Percentiles rank a stretch among this genome's conserved stretches.
phyloP scores from a whole-genome alignment of 1,140 invertebrate genomes.

The Pachypsylla venusta region DNA sequence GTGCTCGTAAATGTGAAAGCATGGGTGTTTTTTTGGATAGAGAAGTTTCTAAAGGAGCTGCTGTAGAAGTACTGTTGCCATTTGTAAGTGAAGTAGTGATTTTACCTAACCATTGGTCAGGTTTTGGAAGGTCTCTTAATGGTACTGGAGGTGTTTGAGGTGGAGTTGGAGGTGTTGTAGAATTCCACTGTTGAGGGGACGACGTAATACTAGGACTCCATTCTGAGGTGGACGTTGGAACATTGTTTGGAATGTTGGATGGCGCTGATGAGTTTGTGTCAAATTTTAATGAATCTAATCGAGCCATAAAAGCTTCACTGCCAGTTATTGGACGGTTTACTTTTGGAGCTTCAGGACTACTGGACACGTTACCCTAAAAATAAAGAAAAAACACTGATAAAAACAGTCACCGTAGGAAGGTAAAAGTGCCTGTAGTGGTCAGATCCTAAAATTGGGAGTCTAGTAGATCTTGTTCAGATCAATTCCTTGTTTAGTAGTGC shows the following conservation, averaged over 20 bases:
- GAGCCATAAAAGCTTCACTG: conserved; percentile 27
- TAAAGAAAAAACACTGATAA: too few relatives aligned
- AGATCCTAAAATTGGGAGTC: too few relatives aligned
- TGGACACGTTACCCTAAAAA: too few relatives aligned
- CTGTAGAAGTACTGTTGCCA: conserved; percentile 18
- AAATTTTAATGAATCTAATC: conserved; percentile 33
- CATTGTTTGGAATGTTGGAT: conserved; percentile 21
- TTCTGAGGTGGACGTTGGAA: too few relatives aligned
- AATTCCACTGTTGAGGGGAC: conserved; percentile 31
- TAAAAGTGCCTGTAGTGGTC: too few relatives aligned
- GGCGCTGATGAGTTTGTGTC: conserved; percentile 26
- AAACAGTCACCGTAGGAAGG: too few relatives aligned
- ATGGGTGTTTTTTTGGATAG: conserved; percentile 34
- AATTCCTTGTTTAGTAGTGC: too few relatives aligned
- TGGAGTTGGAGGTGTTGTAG: conserved; percentile 28
- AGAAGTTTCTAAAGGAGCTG: conserved; percentile 27
- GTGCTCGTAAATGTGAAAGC: conserved; percentile 39
- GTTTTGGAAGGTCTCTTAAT: conserved; percentile 41
- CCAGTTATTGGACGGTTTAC: conserved; percentile 22
- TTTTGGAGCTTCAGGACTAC: too few relatives aligned
- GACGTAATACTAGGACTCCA: too few relatives aligned
- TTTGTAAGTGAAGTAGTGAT: conserved; percentile 29
- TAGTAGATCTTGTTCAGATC: too few relatives aligned
- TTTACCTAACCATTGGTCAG: conserved; percentile 61
- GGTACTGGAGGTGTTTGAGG: conserved; percentile 31